Percentiles rank a stretch among this genome's conserved stretches.
phyloP scores from a whole-genome alignment of 2,888 invertebrate genomes.

The Bombyx huttoni region DNA sequence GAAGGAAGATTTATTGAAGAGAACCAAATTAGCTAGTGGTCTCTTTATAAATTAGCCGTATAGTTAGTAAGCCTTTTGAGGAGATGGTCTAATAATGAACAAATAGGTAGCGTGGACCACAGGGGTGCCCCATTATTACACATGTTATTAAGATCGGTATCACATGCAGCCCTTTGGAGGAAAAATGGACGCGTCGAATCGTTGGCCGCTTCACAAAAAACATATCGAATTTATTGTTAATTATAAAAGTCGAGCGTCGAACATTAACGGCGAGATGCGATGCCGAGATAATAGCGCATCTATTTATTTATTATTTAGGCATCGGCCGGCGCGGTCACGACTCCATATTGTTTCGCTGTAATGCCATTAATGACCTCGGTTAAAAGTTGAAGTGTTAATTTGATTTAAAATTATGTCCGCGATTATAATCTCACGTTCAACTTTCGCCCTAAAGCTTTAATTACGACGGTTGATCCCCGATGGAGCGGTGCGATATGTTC shows the following conservation, averaged over 20 bases:
- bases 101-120: constrained; percentile 31
- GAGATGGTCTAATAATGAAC: constrained; percentile 10
- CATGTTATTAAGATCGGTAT: constrained; percentile 62
- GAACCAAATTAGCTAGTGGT: constrained; percentile 47
- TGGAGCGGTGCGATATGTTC: constrained; percentile 42
- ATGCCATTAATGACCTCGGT: constrained; percentile 69
- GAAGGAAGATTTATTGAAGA: constrained; percentile 10
- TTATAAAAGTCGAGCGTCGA: constrained; percentile 66
- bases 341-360: constrained; percentile 67
- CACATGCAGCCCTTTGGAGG: constrained; percentile 29
- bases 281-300: constrained; percentile 52
- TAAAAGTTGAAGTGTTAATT: constrained; percentile 73
- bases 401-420: constrained; percentile 68
- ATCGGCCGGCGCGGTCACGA: constrained; percentile 65
- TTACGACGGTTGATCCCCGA: constrained; percentile 49
- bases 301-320: constrained; percentile 73
- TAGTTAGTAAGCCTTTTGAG: background rate
- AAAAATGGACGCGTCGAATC: constrained; percentile 52
- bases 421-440: constrained; percentile 65
- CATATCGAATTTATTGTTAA: constrained; percentile 70
- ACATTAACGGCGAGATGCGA: constrained; percentile 66
- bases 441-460: constrained; percentile 64
- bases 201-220: constrained; percentile 51
- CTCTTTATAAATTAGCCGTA: constrained; percentile 16
- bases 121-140: constrained; percentile 16